These are phyloP conservation scores for Tortrix viridana DNA, from an alignment of 2,888 invertebrate genomes.

Conservation along the genomic window DNA sequence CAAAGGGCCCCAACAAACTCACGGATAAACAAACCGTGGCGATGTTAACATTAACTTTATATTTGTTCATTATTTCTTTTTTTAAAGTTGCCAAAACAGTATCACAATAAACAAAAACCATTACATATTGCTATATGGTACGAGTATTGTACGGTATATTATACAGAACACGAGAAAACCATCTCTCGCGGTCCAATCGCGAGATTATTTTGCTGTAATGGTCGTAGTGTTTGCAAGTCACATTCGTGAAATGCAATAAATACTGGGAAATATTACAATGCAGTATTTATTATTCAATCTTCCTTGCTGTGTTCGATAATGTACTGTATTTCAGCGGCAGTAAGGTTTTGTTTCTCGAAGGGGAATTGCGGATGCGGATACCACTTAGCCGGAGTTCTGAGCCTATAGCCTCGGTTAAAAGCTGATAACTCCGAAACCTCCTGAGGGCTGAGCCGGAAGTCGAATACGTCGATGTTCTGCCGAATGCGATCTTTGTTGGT, in stretches of 20 bases:
- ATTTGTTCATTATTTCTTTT: slow-evolving; percentile 1
- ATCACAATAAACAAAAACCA: too few species aligned
- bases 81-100: too few species aligned
- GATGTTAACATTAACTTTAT: slow-evolving; percentile 5
- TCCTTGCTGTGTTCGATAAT: slow-evolving; percentile 67
- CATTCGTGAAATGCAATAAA: slow-evolving; percentile 8
- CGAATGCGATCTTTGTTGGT: slow-evolving; percentile 81
- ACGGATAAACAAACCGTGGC: slow-evolving; percentile 5
- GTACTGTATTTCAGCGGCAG: slow-evolving; percentile 58
- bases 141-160: too few species aligned
- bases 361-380: slow-evolving; percentile 72
- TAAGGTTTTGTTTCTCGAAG: slow-evolving; percentile 71
- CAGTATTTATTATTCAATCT: slow-evolving; percentile 52
- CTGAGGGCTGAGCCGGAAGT: slow-evolving; percentile 78
- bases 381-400: slow-evolving; percentile 70
- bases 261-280: slow-evolving; percentile 13
- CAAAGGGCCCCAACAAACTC: slow-evolving; percentile 2
- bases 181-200: too few species aligned
- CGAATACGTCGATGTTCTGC: slow-evolving; percentile 83
- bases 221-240: slow-evolving; percentile 2
- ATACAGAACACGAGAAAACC: too few species aligned
- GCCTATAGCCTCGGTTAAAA: slow-evolving; percentile 75
- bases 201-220: not conserved
- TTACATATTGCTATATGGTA: too few species aligned
- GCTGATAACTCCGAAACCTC: slow-evolving; percentile 80